Evolutionary conservation across 2,797 vertebrate species (phyloP), one percentile per base, ranked within the genome.

Genomic region (Diceros bicornis): DNA sequence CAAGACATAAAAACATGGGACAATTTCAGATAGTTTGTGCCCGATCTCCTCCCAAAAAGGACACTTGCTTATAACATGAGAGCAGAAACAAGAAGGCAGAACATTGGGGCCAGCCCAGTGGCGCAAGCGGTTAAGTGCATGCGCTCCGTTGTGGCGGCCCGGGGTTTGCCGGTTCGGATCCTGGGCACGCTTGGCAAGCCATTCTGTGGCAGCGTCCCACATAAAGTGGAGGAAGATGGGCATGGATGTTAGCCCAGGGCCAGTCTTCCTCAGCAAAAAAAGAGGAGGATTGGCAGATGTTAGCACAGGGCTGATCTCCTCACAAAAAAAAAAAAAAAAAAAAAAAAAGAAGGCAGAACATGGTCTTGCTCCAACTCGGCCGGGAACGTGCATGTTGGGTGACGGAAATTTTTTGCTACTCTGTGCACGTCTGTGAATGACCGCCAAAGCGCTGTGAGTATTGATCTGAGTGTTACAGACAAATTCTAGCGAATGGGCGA

Each of bases 11-110:
- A 85, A 55, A 57, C 13, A 7, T 4, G 7, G 68, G 17, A 72
- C 94, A 37, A 11, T 32, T 47, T 32, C 13, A 44, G 57, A 41
- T 16, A 44, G 17, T 32, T 23, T 72, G 29, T 47, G 66, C 1
- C 25, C 10, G 0, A 32, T 47, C 37, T 68, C 61, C 34, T 75
- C 79, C 32, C 6, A 14, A 41, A 62, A 75, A 75, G 50, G 20
- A 37, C 37, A 32, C 59, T 32, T 50, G 50, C 41, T 75, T 32
- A 55, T 32, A 34, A 41, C 4, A 27, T 18, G 37, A 34, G 34
- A 66, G 23, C 29, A 12, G 52, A 94, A 83, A 18, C 86, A 75
- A 68, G 27, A 41, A 94, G 92, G 44, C 66, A 94, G 77, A 57
- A 32, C 44, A 17, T 16, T n/a, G n/a, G n/a, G n/a, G n/a, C n/a